These are phyloP conservation scores for Thumatha senex DNA, from an alignment of 2,888 invertebrate genomes.

Conservation along the genomic window DNA sequence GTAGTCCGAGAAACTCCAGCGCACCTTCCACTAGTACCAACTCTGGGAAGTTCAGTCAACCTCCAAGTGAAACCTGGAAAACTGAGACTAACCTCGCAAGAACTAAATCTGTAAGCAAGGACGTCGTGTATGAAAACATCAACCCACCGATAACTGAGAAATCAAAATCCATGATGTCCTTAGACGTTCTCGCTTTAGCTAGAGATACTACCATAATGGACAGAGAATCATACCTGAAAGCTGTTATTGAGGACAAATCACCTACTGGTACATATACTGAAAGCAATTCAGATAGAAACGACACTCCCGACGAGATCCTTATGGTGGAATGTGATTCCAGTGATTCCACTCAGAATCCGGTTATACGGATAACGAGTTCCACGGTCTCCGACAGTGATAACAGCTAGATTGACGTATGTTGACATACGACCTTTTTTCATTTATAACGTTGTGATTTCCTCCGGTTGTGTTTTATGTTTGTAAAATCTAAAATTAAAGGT, in stretches of 20 bases:
- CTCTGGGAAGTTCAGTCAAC: conserved; percentile 47
- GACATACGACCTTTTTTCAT: conserved; percentile 12
- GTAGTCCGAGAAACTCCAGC: conserved; percentile 64
- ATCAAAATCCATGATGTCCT: conserved; percentile 78
- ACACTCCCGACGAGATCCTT: conserved; percentile 74
- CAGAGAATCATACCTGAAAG: conserved; percentile 73
- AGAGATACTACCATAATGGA: conserved; percentile 71
- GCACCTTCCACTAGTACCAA: conserved; percentile 72
- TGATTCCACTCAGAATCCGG: conserved; percentile 74
- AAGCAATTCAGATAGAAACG: conserved; percentile 75
- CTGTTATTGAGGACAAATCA: conserved; percentile 77
- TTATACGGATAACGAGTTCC: conserved; percentile 77
- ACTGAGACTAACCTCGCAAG: conserved; percentile 56
- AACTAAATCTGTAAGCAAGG: conserved; percentile 68
- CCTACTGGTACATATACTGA: conserved; percentile 76
- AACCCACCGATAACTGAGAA: conserved; percentile 69
- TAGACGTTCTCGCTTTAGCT: conserved; percentile 71
- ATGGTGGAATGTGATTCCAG: conserved; percentile 79
- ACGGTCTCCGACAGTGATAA: conserved; percentile 75
- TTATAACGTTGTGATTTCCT: conserved; percentile 10
- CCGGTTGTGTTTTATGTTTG: conserved; percentile 27
- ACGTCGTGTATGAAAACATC: conserved; percentile 60
- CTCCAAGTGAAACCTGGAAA: conserved; percentile 63
- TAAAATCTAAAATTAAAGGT: background rate
- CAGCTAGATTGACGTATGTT: conserved; percentile 49